Evolutionary conservation across 1,140 invertebrate genomes (phyloP), one percentile per base, ranked within the genome.

Genomic region (Belonocnema kinseyi): DNA sequence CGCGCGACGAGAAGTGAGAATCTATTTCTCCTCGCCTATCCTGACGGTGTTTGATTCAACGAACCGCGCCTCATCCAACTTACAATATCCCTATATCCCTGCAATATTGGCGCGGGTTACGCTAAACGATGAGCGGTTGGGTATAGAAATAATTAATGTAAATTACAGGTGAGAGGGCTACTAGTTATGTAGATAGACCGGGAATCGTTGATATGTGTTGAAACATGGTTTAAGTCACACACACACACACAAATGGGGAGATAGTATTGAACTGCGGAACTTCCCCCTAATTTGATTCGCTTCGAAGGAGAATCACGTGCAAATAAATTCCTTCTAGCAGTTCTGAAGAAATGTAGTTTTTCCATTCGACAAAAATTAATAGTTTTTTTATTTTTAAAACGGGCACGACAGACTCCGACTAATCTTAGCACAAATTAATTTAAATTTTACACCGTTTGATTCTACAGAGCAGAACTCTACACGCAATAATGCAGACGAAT

Each of bases 81-180:
- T 46, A 46, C 40, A 46, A 46, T 46, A 46, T 46, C 73, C 76
- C 78, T 66, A 66, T 21, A 53, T 14, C n/a, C 12, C 12, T 21
- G 54, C n/a, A 58, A 66, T 11, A 66, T 14, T 26, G 61, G 26
- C 72, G 72, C 21, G 21, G 72, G 72, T 26, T 21, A 79, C 73
- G 82, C 80, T 81, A 78, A 83, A 82, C 78, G 75, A 58, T 54
- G n/a, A 40, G 77, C 78, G 66, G 78, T 73, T 71, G 82, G 82
- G 80, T 82, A 83, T 85, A 83, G 81, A 85, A 83, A 87, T 87
- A 85, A 87, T 87, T 85, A 85, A 87, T 87, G 85, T 83, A 87
- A 85, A 87, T 86, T 87, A 85, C 83, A 83, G 76, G 85, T 73
- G 77, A 77, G 77, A 74, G 80, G 73, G 85, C 85, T 87, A 87